Percentiles rank a stretch among this genome's conserved stretches.
These are phyloP conservation scores for Porites cylindrica DNA, from an alignment of 92 coral and sea anemone genomes.

Conservation along the genomic window DNA sequence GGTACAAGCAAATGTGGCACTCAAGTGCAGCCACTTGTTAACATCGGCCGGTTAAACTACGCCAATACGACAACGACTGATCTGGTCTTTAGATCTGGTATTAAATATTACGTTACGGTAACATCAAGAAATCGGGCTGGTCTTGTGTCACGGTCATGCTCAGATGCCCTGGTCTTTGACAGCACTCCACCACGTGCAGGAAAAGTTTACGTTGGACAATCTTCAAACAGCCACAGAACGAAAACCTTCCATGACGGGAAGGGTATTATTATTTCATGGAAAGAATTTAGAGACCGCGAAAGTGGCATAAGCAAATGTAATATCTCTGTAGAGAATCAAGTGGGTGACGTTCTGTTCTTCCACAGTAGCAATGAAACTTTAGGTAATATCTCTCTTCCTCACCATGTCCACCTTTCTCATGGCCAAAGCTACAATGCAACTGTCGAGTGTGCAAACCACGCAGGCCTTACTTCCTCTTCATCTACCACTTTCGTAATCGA, in stretches of 20 bases:
- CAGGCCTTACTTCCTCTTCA: constrained; percentile 65
- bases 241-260: constrained; percentile 42
- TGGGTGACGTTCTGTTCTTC: constrained; percentile 17
- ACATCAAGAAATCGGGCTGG: constrained; percentile 90
- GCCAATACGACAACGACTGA: constrained; percentile 84
- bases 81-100: constrained; percentile 66
- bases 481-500: constrained; percentile 72
- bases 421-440: constrained; percentile 49
- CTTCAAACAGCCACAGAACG: constrained; percentile 11
- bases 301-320: constrained; percentile 82
- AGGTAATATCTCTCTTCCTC: constrained; percentile 37
- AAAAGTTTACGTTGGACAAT: constrained; percentile 52
- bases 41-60: constrained; percentile 76
- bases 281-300: constrained; percentile 75
- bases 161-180: constrained; percentile 88
- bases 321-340: constrained; percentile 31
- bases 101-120: constrained; percentile 85
- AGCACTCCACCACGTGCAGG: constrained; percentile 81
- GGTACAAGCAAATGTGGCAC: constrained; percentile 93
- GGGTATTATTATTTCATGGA: constrained; percentile 63
- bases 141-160: constrained; percentile 88
- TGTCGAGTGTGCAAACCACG: constrained; percentile 83
- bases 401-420: constrained; percentile 30
- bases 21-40: constrained; percentile 92
- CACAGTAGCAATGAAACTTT: constrained; percentile 20